phyloP scores from a whole-genome alignment of 2,888 invertebrate species.

The Invenusta paracnida region DNA sequence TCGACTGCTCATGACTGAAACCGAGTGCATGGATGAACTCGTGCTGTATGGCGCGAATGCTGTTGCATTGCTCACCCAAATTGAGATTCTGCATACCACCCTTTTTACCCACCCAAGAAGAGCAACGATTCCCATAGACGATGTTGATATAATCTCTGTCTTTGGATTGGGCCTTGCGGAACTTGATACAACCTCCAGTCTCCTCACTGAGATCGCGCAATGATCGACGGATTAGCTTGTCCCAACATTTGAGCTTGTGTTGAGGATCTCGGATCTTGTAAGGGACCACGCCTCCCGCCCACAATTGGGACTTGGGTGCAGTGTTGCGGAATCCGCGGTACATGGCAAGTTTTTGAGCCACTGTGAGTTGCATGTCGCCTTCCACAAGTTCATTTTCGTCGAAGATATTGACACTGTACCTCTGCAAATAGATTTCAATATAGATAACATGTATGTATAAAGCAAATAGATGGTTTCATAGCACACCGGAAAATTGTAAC shows the following conservation, averaged over 20 bases:
- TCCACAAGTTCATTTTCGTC: background rate
- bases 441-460: no score
- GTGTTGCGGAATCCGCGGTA: slow-evolving; percentile 17
- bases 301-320: background rate
- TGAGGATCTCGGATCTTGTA: background rate
- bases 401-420: background rate
- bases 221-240: background rate
- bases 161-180: background rate
- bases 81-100: background rate
- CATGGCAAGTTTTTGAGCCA: background rate
- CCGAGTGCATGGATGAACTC: slow-evolving; percentile 16
- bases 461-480: no score
- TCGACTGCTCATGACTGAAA: background rate
- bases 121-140: background rate
- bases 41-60: background rate
- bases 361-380: background rate
- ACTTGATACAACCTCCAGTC: background rate
- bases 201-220: background rate
- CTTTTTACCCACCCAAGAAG: background rate
- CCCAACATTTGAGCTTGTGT: background rate
- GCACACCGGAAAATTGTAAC: no score
- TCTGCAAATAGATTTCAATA: no score
- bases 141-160: background rate
- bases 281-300: background rate
- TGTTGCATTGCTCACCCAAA: background rate